Base-by-base conservation (phyloP, 2,797 vertebrate genomes). In the Coracias cyanogaster region DNA sequence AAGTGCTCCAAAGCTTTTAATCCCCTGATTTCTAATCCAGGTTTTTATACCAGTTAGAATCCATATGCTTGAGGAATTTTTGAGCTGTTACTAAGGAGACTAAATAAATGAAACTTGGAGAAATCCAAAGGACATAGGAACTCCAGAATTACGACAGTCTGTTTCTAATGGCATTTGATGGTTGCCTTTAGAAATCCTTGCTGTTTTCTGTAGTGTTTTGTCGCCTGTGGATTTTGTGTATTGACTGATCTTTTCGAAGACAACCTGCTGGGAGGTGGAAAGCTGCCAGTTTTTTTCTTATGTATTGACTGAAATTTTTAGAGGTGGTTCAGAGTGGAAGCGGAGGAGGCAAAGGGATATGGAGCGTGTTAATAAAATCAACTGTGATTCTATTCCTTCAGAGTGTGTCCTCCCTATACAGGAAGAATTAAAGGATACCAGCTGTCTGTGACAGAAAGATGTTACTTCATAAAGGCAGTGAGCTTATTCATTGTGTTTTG, bases 191-290 rank as follows among this genome's bases (percentile, higher is more conserved):
- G 79, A 92, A 82, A 70, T 76, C 48, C 33, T 60, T 35, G 25
- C n/a, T 76, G n/a, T 43, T 66, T 64, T 61, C 85, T 69, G n/a
- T 58, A 49, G 25, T 86, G 55, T 62, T 94, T 66, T 70, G 39
- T 79, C 81, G 61, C 89, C 78, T 86, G 72, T 51, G 72, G 86
- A 81, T 77, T 93, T 92, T 83, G 58, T 82, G 19, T 89, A 76
- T 89, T 92, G 83, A 93, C 86, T 85, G 94, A 89, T 96, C 78
- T 81, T 89, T 85, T 66, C 20, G 22, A 86, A 82, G 29, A 51
- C 80, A 93, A 64, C 79, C 86, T 76, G 37, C 85, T 88, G 72
- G 74, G 76, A 49, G 86, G 19, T 62, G 69, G 62, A 83, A 90
- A 71, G 41, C 66, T 92, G 89, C 58, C 70, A 91, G 10, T 49